These are phyloP conservation scores for Drosophila novamexicana DNA, from an alignment of 1,140 invertebrate genomes.

Conservation along the genomic window DNA sequence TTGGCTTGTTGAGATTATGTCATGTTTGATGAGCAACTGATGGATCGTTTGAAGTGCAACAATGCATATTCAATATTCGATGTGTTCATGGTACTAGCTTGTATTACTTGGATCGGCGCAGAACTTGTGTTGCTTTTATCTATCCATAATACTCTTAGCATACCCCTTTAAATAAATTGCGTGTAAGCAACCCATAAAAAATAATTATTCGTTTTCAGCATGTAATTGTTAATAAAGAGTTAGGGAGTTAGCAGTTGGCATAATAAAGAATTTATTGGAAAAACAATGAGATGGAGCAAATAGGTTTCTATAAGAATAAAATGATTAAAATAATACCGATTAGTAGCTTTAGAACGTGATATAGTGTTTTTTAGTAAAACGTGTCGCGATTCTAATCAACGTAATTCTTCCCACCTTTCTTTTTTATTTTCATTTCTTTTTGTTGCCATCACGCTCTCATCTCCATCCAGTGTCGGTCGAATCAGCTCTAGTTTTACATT, in stretches of 20 bases:
- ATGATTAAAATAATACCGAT: no score
- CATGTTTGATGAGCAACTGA: neutral
- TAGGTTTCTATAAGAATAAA: no score
- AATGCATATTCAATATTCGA: slow-evolving; percentile 2
- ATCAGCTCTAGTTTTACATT: slow-evolving; percentile 28
- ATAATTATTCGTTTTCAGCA: neutral
- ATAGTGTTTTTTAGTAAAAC: neutral
- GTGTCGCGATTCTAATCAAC: slow-evolving; percentile 15
- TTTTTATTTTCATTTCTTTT: neutral
- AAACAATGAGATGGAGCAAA: neutral
- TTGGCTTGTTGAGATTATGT: slow-evolving; percentile 13
- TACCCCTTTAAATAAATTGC: neutral
- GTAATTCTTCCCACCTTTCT: neutral
- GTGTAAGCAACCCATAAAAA: neutral
- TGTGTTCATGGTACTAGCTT: neutral
- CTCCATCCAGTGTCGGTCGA: slow-evolving; percentile 17
- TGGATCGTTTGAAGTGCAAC: slow-evolving; percentile 8
- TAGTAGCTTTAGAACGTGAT: no score
- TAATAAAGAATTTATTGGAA: neutral
- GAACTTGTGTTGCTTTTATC: neutral
- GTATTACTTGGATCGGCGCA: neutral
- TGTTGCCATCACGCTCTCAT: slow-evolving; percentile 20
- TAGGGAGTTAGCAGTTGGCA: no score
- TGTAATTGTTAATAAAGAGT: no score
- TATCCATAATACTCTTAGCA: no score